Evolutionary conservation across 2,113 vertebrate species (phyloP).

Genomic region (human (Homo sapiens)): GRCh38 chrX:106049001-106049500

Average conservation of each 20-base stretch:
- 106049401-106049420: neutral
- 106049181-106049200: neutral
- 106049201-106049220: neutral
- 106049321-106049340: neutral
- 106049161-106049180: neutral
- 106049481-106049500: neutral
- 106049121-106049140: neutral
- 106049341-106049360: neutral
- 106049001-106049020: neutral
- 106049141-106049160: neutral
- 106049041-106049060: neutral
- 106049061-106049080: neutral
- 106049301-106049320: neutral
- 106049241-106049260: neutral
- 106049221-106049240: neutral
- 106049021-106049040: neutral
- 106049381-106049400: neutral
- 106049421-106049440: neutral
- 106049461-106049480: neutral
- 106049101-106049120: neutral
- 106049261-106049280: neutral
- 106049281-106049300: neutral
- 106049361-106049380: neutral
- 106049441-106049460: neutral
- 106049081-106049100: neutral